Percentiles rank a stretch among this genome's conserved stretches.
Evolutionary conservation across 1,140 invertebrate species (phyloP).

Genomic region (Ips nitidus): DNA sequence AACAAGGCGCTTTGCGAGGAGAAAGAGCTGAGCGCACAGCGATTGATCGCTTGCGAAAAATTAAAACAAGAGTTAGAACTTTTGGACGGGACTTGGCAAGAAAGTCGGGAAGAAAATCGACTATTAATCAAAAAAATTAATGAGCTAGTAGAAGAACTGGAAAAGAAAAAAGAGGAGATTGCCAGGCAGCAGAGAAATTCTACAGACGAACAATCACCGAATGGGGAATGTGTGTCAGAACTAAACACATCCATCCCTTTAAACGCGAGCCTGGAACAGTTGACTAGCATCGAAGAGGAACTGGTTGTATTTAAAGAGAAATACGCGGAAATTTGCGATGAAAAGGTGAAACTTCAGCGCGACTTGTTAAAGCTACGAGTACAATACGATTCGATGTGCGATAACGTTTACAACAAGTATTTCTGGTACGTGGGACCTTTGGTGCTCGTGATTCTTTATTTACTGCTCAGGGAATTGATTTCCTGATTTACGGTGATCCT

Average conservation of each 20-base stretch:
- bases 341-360: conserved; percentile 54
- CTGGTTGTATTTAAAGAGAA: conserved; percentile 57
- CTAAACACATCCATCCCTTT: neutral
- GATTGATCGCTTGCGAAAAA: conserved; percentile 50
- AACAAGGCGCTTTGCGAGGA: conserved; percentile 50
- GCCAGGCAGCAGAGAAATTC: conserved; percentile 8
- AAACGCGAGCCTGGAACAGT: conserved; percentile 39
- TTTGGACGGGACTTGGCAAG: conserved; percentile 51
- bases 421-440: conserved; percentile 51
- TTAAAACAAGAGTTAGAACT: conserved; percentile 54
- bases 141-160: conserved; percentile 27
- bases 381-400: conserved; percentile 46
- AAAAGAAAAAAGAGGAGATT: conserved; percentile 13
- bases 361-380: conserved; percentile 46
- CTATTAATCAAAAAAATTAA: conserved; percentile 48
- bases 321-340: conserved; percentile 53
- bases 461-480: conserved; percentile 49
- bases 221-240: conserved; percentile 5
- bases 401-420: conserved; percentile 48
- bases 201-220: neutral
- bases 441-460: conserved; percentile 48
- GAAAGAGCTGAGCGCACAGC: conserved; percentile 44
- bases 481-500: conserved; percentile 51
- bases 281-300: conserved; percentile 54
- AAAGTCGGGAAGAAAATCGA: conserved; percentile 53